Evolutionary conservation across 2,797 vertebrate genomes (phyloP).

Genomic region (Artibeus lituratus): DNA sequence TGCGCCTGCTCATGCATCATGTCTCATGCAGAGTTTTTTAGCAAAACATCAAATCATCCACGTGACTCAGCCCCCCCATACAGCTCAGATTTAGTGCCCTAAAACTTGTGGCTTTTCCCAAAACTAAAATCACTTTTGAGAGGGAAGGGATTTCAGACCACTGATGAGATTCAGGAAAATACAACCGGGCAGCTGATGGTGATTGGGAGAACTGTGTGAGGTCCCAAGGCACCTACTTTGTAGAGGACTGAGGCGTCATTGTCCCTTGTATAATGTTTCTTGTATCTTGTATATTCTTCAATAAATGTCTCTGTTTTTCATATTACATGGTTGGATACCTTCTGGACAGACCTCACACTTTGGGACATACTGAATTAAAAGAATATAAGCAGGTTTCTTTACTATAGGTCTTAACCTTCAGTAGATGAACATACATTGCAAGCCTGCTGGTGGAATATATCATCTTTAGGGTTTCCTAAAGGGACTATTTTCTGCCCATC

Average conservation of each 20-base stretch:
- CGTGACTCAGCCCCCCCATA: not conserved
- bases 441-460: not conserved
- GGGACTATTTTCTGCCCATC: not conserved
- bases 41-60: not conserved
- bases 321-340: not conserved
- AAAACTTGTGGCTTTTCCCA: not conserved
- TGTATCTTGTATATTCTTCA: not conserved
- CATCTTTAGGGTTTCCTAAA: not conserved
- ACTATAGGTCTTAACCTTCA: not conserved
- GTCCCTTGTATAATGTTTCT: not conserved
- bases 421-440: not conserved
- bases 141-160: not conserved
- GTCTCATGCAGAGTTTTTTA: not conserved
- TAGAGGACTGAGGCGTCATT: not conserved
- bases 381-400: not conserved
- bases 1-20: too few species aligned
- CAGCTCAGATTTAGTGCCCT: not conserved
- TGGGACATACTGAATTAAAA: not conserved
- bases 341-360: not conserved
- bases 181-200: not conserved
- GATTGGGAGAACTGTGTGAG: not conserved
- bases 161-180: not conserved
- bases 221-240: not conserved
- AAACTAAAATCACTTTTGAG: not conserved
- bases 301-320: not conserved